A percentile compares a stretch with the other conserved stretches of the same genome.
These are phyloP conservation scores for Cephus runcator DNA, from an alignment of 2,888 invertebrate species.

Conservation along the genomic window DNA sequence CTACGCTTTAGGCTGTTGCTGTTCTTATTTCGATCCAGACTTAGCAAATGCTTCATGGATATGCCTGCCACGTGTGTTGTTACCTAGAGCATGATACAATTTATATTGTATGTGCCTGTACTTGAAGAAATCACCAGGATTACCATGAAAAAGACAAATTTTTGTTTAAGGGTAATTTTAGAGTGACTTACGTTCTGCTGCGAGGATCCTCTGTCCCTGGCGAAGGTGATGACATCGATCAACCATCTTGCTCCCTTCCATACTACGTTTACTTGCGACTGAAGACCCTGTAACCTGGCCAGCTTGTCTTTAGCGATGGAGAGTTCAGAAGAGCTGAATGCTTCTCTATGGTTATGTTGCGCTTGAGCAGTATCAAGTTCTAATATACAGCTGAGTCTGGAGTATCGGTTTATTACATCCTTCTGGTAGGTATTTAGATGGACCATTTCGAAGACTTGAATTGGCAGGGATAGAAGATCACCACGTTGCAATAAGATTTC, in stretches of 20 bases:
- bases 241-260: slow-evolving; percentile 98
- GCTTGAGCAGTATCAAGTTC: slow-evolving; percentile 93
- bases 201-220: slow-evolving; percentile 78
- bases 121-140: not conserved
- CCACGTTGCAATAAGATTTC: slow-evolving; percentile 87
- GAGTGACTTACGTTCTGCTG: slow-evolving; percentile 46
- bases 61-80: slow-evolving; percentile 50
- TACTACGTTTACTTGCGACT: slow-evolving; percentile 84
- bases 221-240: slow-evolving; percentile 94
- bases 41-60: slow-evolving; percentile 61
- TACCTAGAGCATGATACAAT: not conserved
- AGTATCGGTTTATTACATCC: slow-evolving; percentile 90
- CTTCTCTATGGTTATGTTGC: slow-evolving; percentile 93
- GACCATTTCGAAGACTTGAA: slow-evolving; percentile 95
- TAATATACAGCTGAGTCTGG: slow-evolving; percentile 90
- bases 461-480: slow-evolving; percentile 88
- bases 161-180: not conserved
- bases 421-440: slow-evolving; percentile 94
- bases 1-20: slow-evolving; percentile 67
- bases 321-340: slow-evolving; percentile 91
- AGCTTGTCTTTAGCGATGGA: slow-evolving; percentile 88
- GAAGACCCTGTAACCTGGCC: slow-evolving; percentile 83
- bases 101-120: not conserved
- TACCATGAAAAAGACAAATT: not conserved
- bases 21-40: slow-evolving; percentile 56